Base-by-base conservation (phyloP, 2,797 vertebrate species). In the Enteromius viviparus region DNA sequence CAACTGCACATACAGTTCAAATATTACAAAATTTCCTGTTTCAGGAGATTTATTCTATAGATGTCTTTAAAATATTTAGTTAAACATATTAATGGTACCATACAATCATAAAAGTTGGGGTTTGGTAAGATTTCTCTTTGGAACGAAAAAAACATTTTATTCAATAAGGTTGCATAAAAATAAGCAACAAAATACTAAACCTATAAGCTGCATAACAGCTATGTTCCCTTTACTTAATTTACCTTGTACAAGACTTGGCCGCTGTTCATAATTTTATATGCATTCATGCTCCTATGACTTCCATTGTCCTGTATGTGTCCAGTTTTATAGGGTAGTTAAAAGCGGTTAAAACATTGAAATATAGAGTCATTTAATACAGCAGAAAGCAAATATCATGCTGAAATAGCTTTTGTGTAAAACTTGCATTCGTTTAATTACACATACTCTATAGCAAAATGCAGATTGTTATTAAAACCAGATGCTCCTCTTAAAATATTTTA, bases 271-370 rank as follows among this genome's bases (percentile, higher is more conserved):
- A 71, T 45, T 60, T 60, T 47, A 71, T 60, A 26, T 29, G 26
- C 53, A 80, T 51, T 40, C n/a, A 42, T 47, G 8, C 9, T 49
- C 68, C n/a, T 10, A n/a, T n/a, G 4, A 42, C 55, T 80, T 47
- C 58, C 37, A 72, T 62, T 47, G 47, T 12, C 17, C 53, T 60
- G n/a, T 23, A n/a, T 14, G 4, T 58, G 53, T 72, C 19, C 4
- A 47, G 21, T 49, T 81, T 64, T n/a, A 49, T 32, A 19, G 14
- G 19, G 40, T 23, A 42, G 21, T 42, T 65, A 65, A 65, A 65
- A 65, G 62, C 23, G 34, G 55, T 68, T 23, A 55, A 80, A 53
- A 55, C 55, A 11, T 32, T 32, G 51, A 70, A 58, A 45, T 58
- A 70, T 21, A 70, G 8, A 80, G 69, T 40, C 4, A 29, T 42